Percentiles rank a stretch among this genome's conserved stretches.
phyloP scores from a whole-genome alignment of 2,113 vertebrate genomes.

The Girardinichthys multiradiatus region DNA sequence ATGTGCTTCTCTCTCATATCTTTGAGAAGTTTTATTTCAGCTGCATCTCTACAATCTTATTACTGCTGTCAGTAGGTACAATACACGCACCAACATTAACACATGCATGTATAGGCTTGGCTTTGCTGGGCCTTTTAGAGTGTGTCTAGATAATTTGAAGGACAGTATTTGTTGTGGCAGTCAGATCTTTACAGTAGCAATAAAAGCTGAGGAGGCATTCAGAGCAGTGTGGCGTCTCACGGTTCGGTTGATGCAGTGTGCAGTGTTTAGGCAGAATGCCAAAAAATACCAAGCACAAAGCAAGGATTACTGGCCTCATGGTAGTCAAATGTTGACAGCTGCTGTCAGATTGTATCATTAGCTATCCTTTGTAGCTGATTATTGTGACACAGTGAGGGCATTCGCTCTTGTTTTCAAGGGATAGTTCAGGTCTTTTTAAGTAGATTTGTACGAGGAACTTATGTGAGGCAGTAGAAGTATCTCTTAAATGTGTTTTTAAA shows the following conservation, averaged over 20 bases:
- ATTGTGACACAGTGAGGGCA: not conserved
- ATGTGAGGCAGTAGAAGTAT: no score
- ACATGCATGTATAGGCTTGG: conserved; percentile 7
- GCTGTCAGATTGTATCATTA: conserved; percentile 4
- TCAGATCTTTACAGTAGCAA: conserved; percentile 44
- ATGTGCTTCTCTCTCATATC: conserved; percentile 16
- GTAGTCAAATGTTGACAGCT: conserved; percentile 14
- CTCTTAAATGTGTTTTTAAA: no score
- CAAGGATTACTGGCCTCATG: conserved; percentile 26
- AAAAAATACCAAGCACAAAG: conserved; percentile 36
- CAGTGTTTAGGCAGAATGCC: conserved; percentile 34
- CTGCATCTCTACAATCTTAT: conserved; percentile 38
- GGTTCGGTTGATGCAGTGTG: conserved; percentile 24
- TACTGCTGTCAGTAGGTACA: conserved; percentile 41
- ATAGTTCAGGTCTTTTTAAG: no score
- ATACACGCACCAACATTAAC: conserved; percentile 19
- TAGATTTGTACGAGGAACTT: no score
- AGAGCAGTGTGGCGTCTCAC: conserved; percentile 26
- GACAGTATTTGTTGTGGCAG: conserved; percentile 39
- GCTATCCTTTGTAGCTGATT: not conserved
- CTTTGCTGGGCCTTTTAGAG: conserved; percentile 29
- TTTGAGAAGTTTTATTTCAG: conserved; percentile 31
- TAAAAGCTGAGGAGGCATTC: conserved; percentile 51
- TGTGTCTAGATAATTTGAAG: conserved; percentile 59
- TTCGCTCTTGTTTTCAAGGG: not conserved